Evolutionary conservation across 1,140 invertebrate species (phyloP), one percentile per base, ranked within the genome.

Genomic region (Medauroidea extradentata): DNA sequence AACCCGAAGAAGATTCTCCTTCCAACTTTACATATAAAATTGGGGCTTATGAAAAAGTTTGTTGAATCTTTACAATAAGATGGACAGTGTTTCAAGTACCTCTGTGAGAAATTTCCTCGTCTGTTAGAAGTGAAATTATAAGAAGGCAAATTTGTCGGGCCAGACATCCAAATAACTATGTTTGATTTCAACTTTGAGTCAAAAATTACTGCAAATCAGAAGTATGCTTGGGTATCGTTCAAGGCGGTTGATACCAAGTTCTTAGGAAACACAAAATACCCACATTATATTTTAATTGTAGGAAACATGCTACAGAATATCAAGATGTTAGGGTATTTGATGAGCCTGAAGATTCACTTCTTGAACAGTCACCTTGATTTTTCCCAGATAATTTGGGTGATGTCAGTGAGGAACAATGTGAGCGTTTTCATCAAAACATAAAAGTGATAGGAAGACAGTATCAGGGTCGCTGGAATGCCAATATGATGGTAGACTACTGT

Each of bases 391-490:
- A 69, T 59, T 64, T 68, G 44, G 71, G 66, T 24, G 66, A 52
- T 25, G 63, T 69, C 34, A 73, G 62, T 61, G 71, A 70, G 46
- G 70, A 77, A 60, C 69, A 74, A 21, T 68, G 74, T 3, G 66
- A 77, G 56, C 57, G 67, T n/a, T 75, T 76, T 46, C 70, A 77
- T 54, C 68, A 76, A 63, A 68, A 73, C 27, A 69, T 73, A 39
- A 54, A 41, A 16, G 38, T 14, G 46, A 72, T 69, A 57, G 66
- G 72, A 61, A 65, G 59, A 60, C 49, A 68, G 51, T 75, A 70
- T 54, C 61, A 70, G 63, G 70, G 65, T 46, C 57, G 64, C 58
- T 72, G 66, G 66, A 67, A 68, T 53, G 24, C 46, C 48, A 65
- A 61, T 59, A 73, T 74, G 68, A 58, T 73, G 57, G 68, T 59